These are phyloP conservation scores for Hystrix brachyura DNA, from an alignment of 2,113 vertebrate species.

Conservation along the genomic window DNA sequence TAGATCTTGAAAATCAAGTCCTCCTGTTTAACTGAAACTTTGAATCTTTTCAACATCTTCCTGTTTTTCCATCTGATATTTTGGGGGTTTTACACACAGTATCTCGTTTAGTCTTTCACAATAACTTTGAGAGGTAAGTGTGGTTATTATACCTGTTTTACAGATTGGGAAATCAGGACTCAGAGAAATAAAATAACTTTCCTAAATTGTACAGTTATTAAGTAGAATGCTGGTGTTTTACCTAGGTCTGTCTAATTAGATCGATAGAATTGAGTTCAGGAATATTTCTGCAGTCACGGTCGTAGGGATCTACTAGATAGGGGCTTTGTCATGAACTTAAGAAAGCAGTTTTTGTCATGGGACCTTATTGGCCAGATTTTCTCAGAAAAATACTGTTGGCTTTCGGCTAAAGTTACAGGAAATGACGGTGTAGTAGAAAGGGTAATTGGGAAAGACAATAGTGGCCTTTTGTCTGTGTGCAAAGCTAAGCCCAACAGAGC, in stretches of 20 bases:
- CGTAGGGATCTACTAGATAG: not conserved
- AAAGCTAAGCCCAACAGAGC: not conserved
- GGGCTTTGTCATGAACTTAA: not conserved
- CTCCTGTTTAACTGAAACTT: not conserved
- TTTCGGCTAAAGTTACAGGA: not conserved
- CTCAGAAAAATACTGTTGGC: not conserved
- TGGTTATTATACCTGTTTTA: not conserved
- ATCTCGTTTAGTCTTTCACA: slow-evolving; percentile 1
- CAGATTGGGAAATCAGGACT: not conserved
- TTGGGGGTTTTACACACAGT: not conserved
- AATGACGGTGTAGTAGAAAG: not conserved
- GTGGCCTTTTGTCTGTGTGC: not conserved
- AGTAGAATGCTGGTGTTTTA: not conserved
- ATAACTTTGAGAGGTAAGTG: not conserved
- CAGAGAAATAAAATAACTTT: not conserved
- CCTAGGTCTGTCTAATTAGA: not conserved
- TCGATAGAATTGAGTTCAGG: not conserved
- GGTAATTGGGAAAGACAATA: not conserved
- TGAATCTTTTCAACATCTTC: not conserved
- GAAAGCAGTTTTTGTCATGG: not conserved
- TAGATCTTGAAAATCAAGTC: not conserved
- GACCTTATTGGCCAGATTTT: not conserved
- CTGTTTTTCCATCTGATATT: too few relatives aligned
- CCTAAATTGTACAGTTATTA: not conserved
- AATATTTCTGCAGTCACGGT: not conserved